phyloP scores from a whole-genome alignment of 2,797 vertebrate species.

The Tragelaphus eurycerus region DNA sequence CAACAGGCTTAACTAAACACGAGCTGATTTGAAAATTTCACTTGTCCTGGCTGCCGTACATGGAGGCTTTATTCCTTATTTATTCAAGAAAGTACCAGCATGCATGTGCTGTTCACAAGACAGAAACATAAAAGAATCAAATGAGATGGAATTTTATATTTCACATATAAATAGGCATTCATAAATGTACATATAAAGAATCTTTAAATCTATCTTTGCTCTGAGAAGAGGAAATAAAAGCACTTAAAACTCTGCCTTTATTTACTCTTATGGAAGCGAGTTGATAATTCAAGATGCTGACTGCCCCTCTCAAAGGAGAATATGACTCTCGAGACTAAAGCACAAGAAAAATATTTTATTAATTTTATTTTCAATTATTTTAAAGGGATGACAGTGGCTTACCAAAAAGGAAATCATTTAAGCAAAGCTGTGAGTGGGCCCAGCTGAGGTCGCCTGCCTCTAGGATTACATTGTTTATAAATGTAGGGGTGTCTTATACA shows the following conservation, averaged over 20 bases:
- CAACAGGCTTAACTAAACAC: slow-evolving; percentile 17
- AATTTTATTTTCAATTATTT: slow-evolving; percentile 7
- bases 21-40: neutral
- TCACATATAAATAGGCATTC: neutral
- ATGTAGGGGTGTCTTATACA: neutral
- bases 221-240: neutral
- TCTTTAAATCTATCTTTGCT: neutral
- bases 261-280: neutral
- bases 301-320: neutral
- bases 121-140: neutral
- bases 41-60: neutral
- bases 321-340: neutral
- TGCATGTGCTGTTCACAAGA: neutral
- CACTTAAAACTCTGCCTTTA: neutral
- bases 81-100: neutral
- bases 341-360: neutral
- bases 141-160: neutral
- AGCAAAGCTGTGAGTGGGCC: neutral
- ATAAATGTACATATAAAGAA: neutral
- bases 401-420: neutral
- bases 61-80: slow-evolving; percentile 29
- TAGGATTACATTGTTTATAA: neutral
- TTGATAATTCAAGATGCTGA: neutral
- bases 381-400: neutral
- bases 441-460: neutral